A percentile compares a stretch with the other conserved stretches of the same genome.
Evolutionary conservation across 2,797 vertebrate species (phyloP).

Genomic region (Aldrovandia affinis): DNA sequence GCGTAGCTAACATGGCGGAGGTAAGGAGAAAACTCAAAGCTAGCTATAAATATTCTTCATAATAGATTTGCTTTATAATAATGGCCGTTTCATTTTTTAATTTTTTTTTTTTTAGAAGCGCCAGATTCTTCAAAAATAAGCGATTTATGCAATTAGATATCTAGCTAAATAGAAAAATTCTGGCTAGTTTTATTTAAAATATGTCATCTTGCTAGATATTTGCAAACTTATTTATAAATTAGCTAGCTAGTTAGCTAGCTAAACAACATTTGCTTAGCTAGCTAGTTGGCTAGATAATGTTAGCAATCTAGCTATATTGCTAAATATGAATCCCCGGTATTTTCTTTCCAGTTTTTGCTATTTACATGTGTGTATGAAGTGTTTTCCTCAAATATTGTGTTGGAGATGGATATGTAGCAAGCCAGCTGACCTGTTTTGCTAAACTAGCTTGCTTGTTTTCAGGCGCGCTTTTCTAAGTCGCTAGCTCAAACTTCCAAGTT

Average conservation of each 20-base stretch:
- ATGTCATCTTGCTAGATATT: neutral
- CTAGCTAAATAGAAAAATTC: neutral
- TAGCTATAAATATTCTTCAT: conserved; percentile 25
- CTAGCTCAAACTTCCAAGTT: conserved; percentile 17
- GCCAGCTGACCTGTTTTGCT: neutral
- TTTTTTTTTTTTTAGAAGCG: neutral
- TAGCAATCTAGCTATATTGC: neutral
- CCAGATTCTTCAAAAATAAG: neutral
- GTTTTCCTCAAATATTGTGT: neutral
- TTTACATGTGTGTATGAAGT: neutral
- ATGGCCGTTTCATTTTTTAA: no score
- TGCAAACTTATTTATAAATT: conserved; percentile 11
- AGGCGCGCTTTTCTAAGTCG: conserved; percentile 32
- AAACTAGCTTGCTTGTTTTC: conserved; percentile 5
- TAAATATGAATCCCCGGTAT: neutral
- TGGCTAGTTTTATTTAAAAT: neutral
- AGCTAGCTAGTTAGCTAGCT: neutral
- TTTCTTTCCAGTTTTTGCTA: neutral
- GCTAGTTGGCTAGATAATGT: neutral
- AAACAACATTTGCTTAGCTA: conserved; percentile 19
- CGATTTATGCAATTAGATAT: neutral
- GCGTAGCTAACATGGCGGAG: conserved; percentile 70
- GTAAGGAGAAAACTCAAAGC: conserved; percentile 51
- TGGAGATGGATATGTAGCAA: neutral
- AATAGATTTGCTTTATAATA: conserved; percentile 13